Evolutionary conservation across 2,113 vertebrate species (phyloP), one percentile per base, ranked within the genome.

Genomic region (Phyllostomus discolor): DNA sequence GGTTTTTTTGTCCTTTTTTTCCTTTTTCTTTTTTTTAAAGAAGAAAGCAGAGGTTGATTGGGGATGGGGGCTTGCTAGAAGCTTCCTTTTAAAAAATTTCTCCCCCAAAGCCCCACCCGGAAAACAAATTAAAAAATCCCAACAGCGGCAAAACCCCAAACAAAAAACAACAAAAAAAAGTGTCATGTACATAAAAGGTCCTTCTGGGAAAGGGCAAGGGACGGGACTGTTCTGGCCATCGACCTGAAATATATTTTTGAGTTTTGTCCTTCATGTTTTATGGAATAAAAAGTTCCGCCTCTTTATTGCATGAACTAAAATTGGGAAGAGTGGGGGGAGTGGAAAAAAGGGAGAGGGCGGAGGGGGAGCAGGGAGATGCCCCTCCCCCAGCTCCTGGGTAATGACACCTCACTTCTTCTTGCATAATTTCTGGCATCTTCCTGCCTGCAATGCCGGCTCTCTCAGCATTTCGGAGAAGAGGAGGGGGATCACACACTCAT

Each of bases 401-500:
- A 98, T 98, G 98, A 98, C 98, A 98, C 99, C 99, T 99, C 99
- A 99, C 99, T 98, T 98, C 99, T 99, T 99, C 99, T 99, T 99
- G 98, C 98, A 98, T 98, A 98, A 99, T 98, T 98, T 98, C 98
- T 98, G 98, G 98, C 98, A 99, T 99, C 99, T 99, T 99, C 99
- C 98, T 97, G 99, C 99, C 98, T 99, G 99, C 99, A 99, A 95
- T 69, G 99, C 99, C 98, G 99, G 99, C 98, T 98, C 98, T 98
- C 93, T 98, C 98, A 97, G 98, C 98, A 96, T 99, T 98, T 98
- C 97, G 98, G 98, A 98, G 92, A 97, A 98, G 98, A 98, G 98
- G 98, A 98, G 95, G 95, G 98, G 96, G 97, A 98, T 99, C 99
- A 99, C 99, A 99, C 99, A 93, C 99, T 99, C 99, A 99, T 99